A percentile compares a stretch with the other conserved stretches of the same genome.
These are phyloP conservation scores for Bothrops jararaca DNA, from an alignment of 2,113 vertebrate species.

Conservation along the genomic window DNA sequence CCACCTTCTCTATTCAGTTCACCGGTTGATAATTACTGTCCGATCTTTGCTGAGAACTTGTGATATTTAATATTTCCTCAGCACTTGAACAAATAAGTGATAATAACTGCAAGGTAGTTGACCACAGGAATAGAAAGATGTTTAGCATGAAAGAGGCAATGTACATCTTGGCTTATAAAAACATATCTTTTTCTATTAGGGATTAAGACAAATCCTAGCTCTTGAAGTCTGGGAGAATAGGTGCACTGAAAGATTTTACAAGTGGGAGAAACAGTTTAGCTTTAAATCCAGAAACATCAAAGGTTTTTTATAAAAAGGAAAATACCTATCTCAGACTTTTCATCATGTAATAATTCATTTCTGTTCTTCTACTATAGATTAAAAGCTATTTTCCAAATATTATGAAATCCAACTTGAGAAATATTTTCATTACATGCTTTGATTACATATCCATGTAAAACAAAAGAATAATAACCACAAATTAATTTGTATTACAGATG, in stretches of 20 bases:
- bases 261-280: constrained; percentile 8
- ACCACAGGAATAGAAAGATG: constrained; percentile 88
- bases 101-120: constrained; percentile 90
- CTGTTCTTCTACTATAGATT: background rate
- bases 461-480: background rate
- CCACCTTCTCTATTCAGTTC: constrained; percentile 57
- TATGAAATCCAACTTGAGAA: background rate
- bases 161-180: constrained; percentile 71
- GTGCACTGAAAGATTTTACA: constrained; percentile 41
- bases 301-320: constrained; percentile 28
- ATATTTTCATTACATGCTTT: background rate
- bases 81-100: constrained; percentile 95
- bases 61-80: constrained; percentile 99
- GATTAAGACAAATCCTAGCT: constrained; percentile 44
- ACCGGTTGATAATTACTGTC: constrained; percentile 95
- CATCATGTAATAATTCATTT: constrained; percentile 1
- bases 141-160: constrained; percentile 79
- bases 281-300: constrained; percentile 47
- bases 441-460: background rate
- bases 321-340: background rate
- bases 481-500: background rate
- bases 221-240: constrained; percentile 49
- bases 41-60: constrained; percentile 86
- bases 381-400: constrained; percentile 2
- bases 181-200: constrained; percentile 57